A percentile compares a stretch with the other conserved stretches of the same genome.
phyloP scores from a whole-genome alignment of 2,113 vertebrate species.

The Alexandromys fortis region DNA sequence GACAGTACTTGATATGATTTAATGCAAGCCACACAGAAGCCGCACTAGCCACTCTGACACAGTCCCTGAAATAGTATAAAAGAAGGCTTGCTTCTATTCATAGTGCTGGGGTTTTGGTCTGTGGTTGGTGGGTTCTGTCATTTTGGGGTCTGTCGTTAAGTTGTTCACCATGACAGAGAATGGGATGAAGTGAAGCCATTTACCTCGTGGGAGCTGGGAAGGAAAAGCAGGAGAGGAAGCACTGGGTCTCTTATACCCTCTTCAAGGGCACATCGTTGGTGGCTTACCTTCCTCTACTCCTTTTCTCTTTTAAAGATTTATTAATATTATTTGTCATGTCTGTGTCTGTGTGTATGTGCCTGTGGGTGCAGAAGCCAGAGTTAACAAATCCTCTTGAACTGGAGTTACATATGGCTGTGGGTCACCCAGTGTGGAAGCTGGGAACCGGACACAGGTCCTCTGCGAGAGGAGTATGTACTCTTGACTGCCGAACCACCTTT shows the following conservation, averaged over 20 bases:
- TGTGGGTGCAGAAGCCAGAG: not conserved
- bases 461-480: not conserved
- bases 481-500: not conserved
- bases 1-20: not conserved
- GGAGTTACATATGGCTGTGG: not conserved
- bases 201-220: not conserved
- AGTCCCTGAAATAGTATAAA: not conserved
- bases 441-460: not conserved
- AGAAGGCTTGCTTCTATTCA: not conserved
- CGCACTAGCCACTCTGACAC: not conserved
- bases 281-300: not conserved
- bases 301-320: not conserved
- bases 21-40: not conserved
- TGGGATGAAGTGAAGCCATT: not conserved
- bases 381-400: not conserved
- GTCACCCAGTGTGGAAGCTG: not conserved
- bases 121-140: not conserved
- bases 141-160: not conserved
- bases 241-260: fast-evolving
- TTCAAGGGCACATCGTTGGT: too few species aligned
- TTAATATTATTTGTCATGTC: not conserved
- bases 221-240: not conserved
- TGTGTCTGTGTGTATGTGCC: not conserved
- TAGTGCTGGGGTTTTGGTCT: not conserved
- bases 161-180: not conserved